Percentiles rank a stretch among this genome's conserved stretches.
Conservation (phyloP, 2,888 invertebrate genomes). For the Tromatobia lineatoria region DNA sequence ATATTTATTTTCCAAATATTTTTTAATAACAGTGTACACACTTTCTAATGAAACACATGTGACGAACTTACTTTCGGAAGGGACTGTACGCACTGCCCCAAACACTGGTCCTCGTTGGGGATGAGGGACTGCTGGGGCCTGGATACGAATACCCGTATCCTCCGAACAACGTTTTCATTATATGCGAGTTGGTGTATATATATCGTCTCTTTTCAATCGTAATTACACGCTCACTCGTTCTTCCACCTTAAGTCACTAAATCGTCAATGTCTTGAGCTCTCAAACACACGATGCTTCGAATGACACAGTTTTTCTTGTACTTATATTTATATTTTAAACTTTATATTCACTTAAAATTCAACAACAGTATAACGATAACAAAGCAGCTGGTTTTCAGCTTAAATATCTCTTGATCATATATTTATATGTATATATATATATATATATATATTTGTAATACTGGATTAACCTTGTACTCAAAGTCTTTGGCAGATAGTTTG, state of each 20-base stretch:
- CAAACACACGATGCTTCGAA: neutral
- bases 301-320: neutral
- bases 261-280: neutral
- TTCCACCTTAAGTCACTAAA: conserved; percentile 9
- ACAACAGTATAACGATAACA: conserved; percentile 60
- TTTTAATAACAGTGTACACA: no score
- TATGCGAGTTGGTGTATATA: conserved; percentile 19
- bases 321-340: conserved; percentile 7
- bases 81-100: conserved; percentile 82
- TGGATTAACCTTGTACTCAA: conserved; percentile 69
- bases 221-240: conserved; percentile 8
- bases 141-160: conserved; percentile 79
- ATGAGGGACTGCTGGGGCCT: conserved; percentile 78
- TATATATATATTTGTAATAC: conserved; percentile 64
- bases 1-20: no score
- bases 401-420: conserved; percentile 41
- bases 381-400: conserved; percentile 51
- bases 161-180: conserved; percentile 80
- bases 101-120: conserved; percentile 77
- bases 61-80: conserved; percentile 81
- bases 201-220: conserved; percentile 2
- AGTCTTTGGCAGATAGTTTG: conserved; percentile 75
- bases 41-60: conserved; percentile 8
- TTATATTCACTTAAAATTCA: conserved; percentile 45
- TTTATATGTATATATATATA: conserved; percentile 24